Evolutionary conservation across 2,888 invertebrate genomes (phyloP).

Genomic region (Timandra comae): DNA sequence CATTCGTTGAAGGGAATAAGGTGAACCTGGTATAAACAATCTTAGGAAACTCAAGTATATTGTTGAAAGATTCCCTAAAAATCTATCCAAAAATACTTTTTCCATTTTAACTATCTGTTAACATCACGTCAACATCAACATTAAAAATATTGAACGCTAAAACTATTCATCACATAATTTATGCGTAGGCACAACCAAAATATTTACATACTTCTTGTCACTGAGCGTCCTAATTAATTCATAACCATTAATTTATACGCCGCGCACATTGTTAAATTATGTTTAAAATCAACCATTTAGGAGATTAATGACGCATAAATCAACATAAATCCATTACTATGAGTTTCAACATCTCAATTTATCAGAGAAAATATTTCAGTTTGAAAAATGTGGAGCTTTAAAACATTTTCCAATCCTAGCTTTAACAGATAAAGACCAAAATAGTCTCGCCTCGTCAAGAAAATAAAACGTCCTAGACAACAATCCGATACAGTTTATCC

Average conservation of each 20-base stretch:
- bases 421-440: constrained; percentile 6
- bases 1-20: too few relatives aligned
- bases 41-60: too few relatives aligned
- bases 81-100: too few relatives aligned
- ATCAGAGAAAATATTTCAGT: constrained; percentile 8
- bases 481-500: constrained; percentile 37
- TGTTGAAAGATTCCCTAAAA: too few relatives aligned
- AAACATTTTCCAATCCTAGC: constrained; percentile 8
- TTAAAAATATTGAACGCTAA: neutral
- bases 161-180: constrained; percentile 11
- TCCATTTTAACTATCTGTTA: too few relatives aligned
- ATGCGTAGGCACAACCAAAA: constrained; percentile 4
- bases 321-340: constrained; percentile 15
- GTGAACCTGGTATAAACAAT: too few relatives aligned
- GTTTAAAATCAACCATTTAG: constrained; percentile 10
- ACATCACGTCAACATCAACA: too few relatives aligned
- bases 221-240: constrained; percentile 12
- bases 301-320: constrained; percentile 17
- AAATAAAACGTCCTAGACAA: constrained; percentile 18
- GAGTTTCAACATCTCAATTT: neutral
- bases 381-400: constrained; percentile 2
- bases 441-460: constrained; percentile 10
- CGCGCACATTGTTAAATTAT: constrained; percentile 12
- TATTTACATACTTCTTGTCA: constrained; percentile 11
- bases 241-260: constrained; percentile 11